Evolutionary conservation across 1,140 invertebrate species (phyloP).

Genomic region (Tribolium madens): DNA sequence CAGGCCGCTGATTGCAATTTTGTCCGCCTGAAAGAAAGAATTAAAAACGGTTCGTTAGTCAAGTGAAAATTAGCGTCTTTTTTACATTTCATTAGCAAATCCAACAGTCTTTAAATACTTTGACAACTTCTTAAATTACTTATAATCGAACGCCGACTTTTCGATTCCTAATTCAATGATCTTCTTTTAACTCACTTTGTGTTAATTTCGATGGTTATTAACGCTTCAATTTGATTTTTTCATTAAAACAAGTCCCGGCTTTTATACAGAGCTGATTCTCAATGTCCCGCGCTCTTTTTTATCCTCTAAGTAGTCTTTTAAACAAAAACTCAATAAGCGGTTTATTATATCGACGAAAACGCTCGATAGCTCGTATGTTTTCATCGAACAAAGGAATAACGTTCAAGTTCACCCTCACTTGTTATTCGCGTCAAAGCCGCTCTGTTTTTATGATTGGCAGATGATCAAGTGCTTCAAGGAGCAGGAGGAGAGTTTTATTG

Average conservation of each 20-base stretch:
- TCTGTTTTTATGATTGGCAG: constrained; percentile 51
- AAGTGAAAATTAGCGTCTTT: constrained; percentile 51
- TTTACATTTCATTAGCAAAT: constrained; percentile 57
- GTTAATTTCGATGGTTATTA: constrained; percentile 30
- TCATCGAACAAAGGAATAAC: constrained; percentile 42
- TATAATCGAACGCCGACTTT: constrained; percentile 37
- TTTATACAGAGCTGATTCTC: constrained; percentile 1
- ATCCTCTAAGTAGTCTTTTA: constrained; percentile 39
- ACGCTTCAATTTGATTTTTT: constrained; percentile 33
- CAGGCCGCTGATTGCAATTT: constrained; percentile 24
- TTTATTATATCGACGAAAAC: constrained; percentile 48
- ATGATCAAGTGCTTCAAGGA: constrained; percentile 51
- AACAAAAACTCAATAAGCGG: constrained; percentile 51
- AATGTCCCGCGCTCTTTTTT: not conserved
- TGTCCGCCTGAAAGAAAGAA: constrained; percentile 34
- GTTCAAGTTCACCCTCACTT: constrained; percentile 47
- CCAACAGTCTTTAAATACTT: constrained; percentile 55
- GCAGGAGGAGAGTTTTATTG: constrained; percentile 32
- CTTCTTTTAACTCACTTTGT: constrained; percentile 38
- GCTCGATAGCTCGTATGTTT: constrained; percentile 44
- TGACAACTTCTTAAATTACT: constrained; percentile 49
- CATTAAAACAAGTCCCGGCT: constrained; percentile 18
- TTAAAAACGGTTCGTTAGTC: constrained; percentile 50
- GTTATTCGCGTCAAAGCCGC: constrained; percentile 50
- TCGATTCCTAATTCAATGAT: constrained; percentile 33